These are phyloP conservation scores for Steinernema khuongi DNA, from an alignment of 1,140 invertebrate species.

Conservation along the genomic window DNA sequence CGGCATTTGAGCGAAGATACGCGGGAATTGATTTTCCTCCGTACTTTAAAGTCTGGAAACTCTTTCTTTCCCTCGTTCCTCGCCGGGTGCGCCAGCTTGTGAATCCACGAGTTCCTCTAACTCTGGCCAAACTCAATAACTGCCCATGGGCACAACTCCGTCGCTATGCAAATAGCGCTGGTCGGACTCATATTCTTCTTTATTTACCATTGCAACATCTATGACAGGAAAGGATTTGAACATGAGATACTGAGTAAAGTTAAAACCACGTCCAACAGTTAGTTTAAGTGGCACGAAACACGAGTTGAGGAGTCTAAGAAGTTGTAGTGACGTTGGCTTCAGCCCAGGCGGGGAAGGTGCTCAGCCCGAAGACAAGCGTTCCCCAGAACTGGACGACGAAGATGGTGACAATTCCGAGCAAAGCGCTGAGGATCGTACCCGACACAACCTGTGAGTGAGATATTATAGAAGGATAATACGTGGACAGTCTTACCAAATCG, in stretches of 20 bases:
- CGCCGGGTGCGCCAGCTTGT: background rate
- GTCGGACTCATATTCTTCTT: background rate
- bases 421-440: background rate
- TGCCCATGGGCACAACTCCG: background rate
- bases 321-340: background rate
- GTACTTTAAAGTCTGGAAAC: conserved; percentile 6
- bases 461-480: background rate
- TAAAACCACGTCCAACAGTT: too few relatives aligned
- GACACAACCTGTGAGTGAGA: background rate
- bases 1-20: conserved; percentile 17
- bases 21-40: conserved; percentile 12
- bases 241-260: too few relatives aligned
- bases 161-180: background rate
- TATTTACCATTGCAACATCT: too few relatives aligned
- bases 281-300: background rate
- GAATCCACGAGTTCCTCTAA: conserved; percentile 1
- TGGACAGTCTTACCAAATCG: conserved; percentile 59
- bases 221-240: too few relatives aligned
- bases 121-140: background rate
- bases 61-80: conserved; percentile 1
- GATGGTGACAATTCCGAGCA: background rate
- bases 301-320: background rate
- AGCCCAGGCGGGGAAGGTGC: conserved; percentile 1
- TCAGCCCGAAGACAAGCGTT: background rate
- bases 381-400: conserved; percentile 4